phyloP scores from a whole-genome alignment of 1,140 invertebrate species.

The Leptinotarsa texana region DNA sequence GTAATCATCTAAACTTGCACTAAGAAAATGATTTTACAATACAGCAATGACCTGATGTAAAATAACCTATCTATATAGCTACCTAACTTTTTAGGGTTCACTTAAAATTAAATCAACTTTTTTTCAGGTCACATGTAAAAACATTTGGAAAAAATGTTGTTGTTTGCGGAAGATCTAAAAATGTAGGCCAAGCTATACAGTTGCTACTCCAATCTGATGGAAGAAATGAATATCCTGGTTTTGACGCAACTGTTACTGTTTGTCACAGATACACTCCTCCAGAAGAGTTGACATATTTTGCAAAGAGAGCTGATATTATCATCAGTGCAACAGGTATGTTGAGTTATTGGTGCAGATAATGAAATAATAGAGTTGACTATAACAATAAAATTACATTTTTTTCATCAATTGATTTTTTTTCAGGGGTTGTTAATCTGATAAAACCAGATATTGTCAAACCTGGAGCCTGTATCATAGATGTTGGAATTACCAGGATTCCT shows the following conservation, averaged over 20 bases:
- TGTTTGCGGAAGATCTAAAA: slow-evolving; percentile 85
- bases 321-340: slow-evolving; percentile 74
- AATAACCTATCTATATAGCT: too few relatives aligned
- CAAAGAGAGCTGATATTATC: slow-evolving; percentile 79
- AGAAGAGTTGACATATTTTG: slow-evolving; percentile 70
- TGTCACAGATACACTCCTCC: slow-evolving; percentile 84
- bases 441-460: slow-evolving; percentile 85
- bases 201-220: slow-evolving; percentile 77
- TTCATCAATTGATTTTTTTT: neutral
- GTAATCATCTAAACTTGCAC: too few relatives aligned
- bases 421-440: slow-evolving; percentile 79
- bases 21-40: too few relatives aligned
- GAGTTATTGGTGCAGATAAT: too few relatives aligned
- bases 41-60: too few relatives aligned
- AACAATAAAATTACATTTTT: neutral
- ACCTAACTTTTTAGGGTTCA: too few relatives aligned
- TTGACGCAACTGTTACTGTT: slow-evolving; percentile 85
- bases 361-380: too few relatives aligned
- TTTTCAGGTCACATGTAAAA: slow-evolving; percentile 69
- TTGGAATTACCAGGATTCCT: slow-evolving; percentile 78
- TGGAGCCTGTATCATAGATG: slow-evolving; percentile 86
- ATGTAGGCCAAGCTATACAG: slow-evolving; percentile 86
- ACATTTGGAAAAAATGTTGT: slow-evolving; percentile 87
- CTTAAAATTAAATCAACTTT: slow-evolving; percentile 6
- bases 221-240: slow-evolving; percentile 56